Evolutionary conservation across 2,797 vertebrate species (phyloP), one percentile per base, ranked within the genome.

Genomic region (Syngnathus rostellatus): DNA sequence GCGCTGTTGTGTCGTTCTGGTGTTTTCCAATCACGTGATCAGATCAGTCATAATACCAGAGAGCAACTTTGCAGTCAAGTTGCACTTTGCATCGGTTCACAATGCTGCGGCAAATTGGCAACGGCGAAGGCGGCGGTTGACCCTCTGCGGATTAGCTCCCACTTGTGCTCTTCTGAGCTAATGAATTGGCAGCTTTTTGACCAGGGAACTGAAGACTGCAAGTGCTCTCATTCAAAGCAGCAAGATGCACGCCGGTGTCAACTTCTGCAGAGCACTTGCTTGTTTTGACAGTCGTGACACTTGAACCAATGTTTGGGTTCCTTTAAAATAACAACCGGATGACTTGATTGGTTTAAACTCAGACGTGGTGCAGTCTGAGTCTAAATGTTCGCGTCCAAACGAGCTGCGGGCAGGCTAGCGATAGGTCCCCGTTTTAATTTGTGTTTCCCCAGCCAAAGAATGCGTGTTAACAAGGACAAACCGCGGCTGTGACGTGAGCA

Each of bases 381-480:
- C 67, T 46, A 11, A 63, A 45, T 57, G 53, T 12, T 41, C 63
- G 64, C 58, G 65, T 67, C 19, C 19, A 43, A 21, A 43, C 40
- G 61, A 21, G 21, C 64, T 58, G 51, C 39, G 25, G 25, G 5
- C 68, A 70, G 62, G 2, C 0, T 70, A 76, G 71, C 62, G 31
- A 40, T 41, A 40, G 70, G 76, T 68, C 71, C 68, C 51, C 23
- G 62, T 62, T 74, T 40, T 38, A 64, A 74, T 76, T 68, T 73
- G 68, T 70, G 65, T 66, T 76, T 75, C 74, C 74, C 51, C 68
- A 73, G 67, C 53, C 65, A 72, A 17, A 74, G 72, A 77, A 77
- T 77, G 73, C 78, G 68, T 64, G 69, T 78, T 76, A 82, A 83
- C 41, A 46, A 77, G 75, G 62, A 70, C 63, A 65, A 68, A 78